Percentiles rank a stretch among this genome's conserved stretches.
Conservation (phyloP, 1,140 invertebrate genomes). For the Temnothorax curvispinosus region DNA sequence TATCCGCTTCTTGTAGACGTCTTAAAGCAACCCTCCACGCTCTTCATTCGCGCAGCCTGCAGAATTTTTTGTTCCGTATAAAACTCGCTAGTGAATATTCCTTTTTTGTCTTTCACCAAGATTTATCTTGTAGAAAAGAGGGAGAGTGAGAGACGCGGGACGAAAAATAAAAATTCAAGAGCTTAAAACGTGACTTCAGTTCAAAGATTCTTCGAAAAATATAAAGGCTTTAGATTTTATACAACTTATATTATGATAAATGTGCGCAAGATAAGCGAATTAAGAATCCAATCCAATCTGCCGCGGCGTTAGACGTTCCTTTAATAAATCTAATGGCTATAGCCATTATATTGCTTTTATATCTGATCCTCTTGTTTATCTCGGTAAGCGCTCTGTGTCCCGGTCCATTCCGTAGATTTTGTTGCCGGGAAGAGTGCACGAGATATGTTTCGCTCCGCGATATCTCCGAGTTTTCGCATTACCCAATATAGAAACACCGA, state of each 20-base stretch:
- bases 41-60: not conserved
- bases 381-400: not conserved
- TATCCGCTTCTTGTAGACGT: slow-evolving; percentile 20
- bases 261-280: not conserved
- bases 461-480: slow-evolving; percentile 14
- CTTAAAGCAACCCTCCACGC: not conserved
- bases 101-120: not conserved
- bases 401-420: slow-evolving; percentile 26
- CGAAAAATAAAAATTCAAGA: not conserved
- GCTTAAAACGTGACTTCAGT: not conserved
- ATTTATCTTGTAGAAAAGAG: not conserved
- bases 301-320: not conserved
- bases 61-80: not conserved
- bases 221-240: not conserved
- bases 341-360: slow-evolving; percentile 29
- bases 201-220: not conserved
- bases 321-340: not conserved
- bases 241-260: not conserved
- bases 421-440: slow-evolving; percentile 8
- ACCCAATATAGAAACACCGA: slow-evolving; percentile 22
- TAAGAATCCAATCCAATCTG: not conserved
- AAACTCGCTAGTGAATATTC: not conserved
- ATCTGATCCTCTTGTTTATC: slow-evolving; percentile 30
- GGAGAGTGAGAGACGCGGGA: not conserved
- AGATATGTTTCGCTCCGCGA: slow-evolving; percentile 8